Percentiles rank a stretch among this genome's conserved stretches.
Conservation (phyloP, 2,113 vertebrate species). For the Pseudorhombus dupliciocellatus region DNA sequence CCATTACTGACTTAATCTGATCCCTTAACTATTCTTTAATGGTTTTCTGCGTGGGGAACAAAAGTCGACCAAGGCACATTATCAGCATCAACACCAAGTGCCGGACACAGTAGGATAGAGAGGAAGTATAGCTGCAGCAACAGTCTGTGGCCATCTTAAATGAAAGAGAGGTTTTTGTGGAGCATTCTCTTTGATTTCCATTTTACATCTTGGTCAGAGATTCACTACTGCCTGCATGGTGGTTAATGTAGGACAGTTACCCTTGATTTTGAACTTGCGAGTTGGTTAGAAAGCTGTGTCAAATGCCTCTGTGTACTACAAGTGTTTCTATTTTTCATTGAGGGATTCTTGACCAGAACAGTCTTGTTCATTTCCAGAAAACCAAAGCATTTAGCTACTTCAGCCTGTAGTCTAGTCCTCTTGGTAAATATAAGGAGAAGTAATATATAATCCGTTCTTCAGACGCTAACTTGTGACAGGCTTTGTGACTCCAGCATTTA, state of each 20-base stretch:
- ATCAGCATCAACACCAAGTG: not conserved
- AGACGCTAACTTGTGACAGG: not conserved
- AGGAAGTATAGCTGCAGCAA: not conserved
- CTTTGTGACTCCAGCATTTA: not conserved
- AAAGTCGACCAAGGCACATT: not conserved
- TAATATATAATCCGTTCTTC: not conserved
- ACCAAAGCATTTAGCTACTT: not conserved
- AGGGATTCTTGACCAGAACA: not conserved
- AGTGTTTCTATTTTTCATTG: not conserved
- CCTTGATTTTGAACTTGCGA: not conserved
- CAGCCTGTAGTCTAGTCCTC: not conserved
- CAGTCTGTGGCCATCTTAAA: not conserved
- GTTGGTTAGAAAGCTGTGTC: not conserved
- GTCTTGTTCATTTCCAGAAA: slow-evolving; percentile 19
- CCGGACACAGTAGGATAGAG: not conserved
- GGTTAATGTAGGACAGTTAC: too few relatives aligned
- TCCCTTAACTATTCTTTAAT: not conserved
- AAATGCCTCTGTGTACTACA: not conserved
- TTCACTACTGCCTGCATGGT: not conserved
- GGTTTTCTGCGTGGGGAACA: not conserved
- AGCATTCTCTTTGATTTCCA: not conserved
- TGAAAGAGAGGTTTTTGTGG: not conserved
- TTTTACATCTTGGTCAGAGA: not conserved
- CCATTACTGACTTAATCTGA: not conserved
- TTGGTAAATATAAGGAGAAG: slow-evolving; percentile 8